Conservation (phyloP, 92 coral and sea anemone genomes). For the Parazoanthus darwini region DNA sequence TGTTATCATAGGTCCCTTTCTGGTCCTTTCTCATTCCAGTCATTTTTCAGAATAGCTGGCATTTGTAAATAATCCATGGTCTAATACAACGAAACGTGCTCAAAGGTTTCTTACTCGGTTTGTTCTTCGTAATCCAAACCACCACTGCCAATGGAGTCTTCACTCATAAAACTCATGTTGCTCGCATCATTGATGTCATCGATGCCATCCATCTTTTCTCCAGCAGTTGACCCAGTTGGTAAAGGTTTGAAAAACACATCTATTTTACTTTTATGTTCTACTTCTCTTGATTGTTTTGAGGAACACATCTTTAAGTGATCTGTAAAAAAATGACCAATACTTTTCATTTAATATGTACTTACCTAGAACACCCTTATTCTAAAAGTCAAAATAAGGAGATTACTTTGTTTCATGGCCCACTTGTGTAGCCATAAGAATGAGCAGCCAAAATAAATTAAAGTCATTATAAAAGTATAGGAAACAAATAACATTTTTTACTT, state of each 20-base stretch:
- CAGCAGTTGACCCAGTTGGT: slow-evolving; percentile 47
- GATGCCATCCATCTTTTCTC: slow-evolving; percentile 47
- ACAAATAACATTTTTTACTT: slow-evolving; percentile 40
- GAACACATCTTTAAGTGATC: slow-evolving; percentile 45
- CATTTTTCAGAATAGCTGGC: too few relatives aligned
- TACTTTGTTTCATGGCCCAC: slow-evolving; percentile 37
- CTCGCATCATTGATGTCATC: slow-evolving; percentile 40
- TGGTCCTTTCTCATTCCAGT: too few relatives aligned
- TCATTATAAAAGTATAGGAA: slow-evolving; percentile 41
- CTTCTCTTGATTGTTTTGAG: slow-evolving; percentile 47
- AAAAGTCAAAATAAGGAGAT: slow-evolving; percentile 40
- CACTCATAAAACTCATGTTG: slow-evolving; percentile 38
- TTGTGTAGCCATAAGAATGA: slow-evolving; percentile 46
- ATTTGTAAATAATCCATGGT: too few relatives aligned
- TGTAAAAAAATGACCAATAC: slow-evolving; percentile 43
- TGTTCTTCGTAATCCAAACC: too few relatives aligned
- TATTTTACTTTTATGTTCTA: slow-evolving; percentile 46
- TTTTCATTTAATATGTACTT: slow-evolving; percentile 38
- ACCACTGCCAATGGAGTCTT: neutral
- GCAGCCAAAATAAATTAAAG: slow-evolving; percentile 43
- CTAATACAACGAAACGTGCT: too few relatives aligned
- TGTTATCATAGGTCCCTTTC: slow-evolving; percentile 44
- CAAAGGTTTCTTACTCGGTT: too few relatives aligned
- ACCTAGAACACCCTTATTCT: slow-evolving; percentile 46
- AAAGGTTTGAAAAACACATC: slow-evolving; percentile 43